Evolutionary conservation across 2,113 vertebrate species (phyloP).

Genomic region (Heterotilapia buettikoferi): DNA sequence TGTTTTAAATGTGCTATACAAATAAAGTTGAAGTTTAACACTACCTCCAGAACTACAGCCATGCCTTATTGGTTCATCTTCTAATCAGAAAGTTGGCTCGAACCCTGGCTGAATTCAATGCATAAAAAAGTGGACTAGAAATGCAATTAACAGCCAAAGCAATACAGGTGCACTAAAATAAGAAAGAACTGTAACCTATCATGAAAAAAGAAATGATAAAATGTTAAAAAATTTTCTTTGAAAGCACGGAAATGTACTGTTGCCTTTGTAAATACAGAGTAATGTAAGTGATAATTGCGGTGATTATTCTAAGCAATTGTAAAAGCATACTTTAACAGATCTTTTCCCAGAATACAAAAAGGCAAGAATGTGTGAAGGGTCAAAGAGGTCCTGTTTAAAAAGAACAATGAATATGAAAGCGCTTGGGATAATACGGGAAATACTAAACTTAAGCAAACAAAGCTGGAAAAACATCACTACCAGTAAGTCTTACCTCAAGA

Average conservation of each 20-base stretch:
- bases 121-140: background rate
- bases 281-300: background rate
- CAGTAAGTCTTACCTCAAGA: slow-evolving; percentile 54
- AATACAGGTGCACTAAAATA: background rate
- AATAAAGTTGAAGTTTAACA: background rate
- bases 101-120: background rate
- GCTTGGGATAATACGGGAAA: slow-evolving; percentile 32
- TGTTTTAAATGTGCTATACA: background rate
- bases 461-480: slow-evolving; percentile 63
- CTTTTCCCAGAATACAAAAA: background rate
- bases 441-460: slow-evolving; percentile 53
- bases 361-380: background rate
- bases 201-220: background rate
- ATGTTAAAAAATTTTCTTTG: accelerated
- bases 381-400: slow-evolving; percentile 6
- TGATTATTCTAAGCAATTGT: background rate
- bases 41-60: background rate
- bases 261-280: background rate
- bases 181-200: background rate
- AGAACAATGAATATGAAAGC: slow-evolving; percentile 47
- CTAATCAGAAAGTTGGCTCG: background rate
- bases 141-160: background rate
- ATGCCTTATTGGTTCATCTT: background rate
- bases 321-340: background rate
- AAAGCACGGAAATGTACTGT: background rate